A percentile compares a stretch with the other conserved stretches of the same genome.
Conservation (phyloP, 2,797 vertebrate genomes). For the Rachycentron canadum region DNA sequence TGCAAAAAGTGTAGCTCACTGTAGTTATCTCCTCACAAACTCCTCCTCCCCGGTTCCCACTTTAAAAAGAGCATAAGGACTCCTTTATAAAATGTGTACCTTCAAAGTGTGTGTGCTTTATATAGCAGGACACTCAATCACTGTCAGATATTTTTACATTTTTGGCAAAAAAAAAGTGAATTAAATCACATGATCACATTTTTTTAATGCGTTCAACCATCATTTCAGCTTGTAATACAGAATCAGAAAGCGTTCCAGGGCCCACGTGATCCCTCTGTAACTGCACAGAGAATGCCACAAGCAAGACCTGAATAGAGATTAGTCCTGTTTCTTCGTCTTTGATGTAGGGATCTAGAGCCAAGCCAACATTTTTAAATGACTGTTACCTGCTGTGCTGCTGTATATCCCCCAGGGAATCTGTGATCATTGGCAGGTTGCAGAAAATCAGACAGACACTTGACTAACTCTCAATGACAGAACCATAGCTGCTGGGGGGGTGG, state of each 20-base stretch:
- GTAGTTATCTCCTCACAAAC: constrained; percentile 24
- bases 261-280: constrained; percentile 60
- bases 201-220: constrained; percentile 40
- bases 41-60: constrained; percentile 27
- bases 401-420: constrained; percentile 68
- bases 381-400: constrained; percentile 78
- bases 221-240: constrained; percentile 39
- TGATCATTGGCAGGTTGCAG: constrained; percentile 75
- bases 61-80: constrained; percentile 31
- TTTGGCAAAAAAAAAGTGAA: constrained; percentile 7
- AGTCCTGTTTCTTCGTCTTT: constrained; percentile 71
- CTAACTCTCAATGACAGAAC: constrained; percentile 65
- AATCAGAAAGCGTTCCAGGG: constrained; percentile 50
- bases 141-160: constrained; percentile 40
- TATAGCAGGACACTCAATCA: constrained; percentile 13
- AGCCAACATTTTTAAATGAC: constrained; percentile 76
- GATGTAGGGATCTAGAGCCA: constrained; percentile 70
- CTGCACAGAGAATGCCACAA: constrained; percentile 60
- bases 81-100: constrained; percentile 7
- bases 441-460: constrained; percentile 71
- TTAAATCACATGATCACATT: constrained; percentile 4
- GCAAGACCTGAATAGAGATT: constrained; percentile 75
- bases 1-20: background rate
- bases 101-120: constrained; percentile 11
- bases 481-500: constrained; percentile 37